These are phyloP conservation scores for Diaperis boleti DNA, from an alignment of 2,888 invertebrate genomes.

Conservation along the genomic window DNA sequence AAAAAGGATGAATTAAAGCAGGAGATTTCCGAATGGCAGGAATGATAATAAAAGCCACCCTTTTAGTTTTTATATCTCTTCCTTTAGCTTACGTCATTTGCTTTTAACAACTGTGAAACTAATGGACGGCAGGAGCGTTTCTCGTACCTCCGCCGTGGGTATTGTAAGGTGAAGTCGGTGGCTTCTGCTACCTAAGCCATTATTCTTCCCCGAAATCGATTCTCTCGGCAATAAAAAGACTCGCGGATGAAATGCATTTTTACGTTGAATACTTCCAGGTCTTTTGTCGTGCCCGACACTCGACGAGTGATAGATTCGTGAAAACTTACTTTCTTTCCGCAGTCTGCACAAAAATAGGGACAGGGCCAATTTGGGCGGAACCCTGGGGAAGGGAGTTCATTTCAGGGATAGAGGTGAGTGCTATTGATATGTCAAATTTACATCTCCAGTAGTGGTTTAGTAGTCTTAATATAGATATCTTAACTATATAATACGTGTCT, in stretches of 20 bases:
- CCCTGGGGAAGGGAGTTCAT: too few relatives aligned
- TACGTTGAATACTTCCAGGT: conserved; percentile 47
- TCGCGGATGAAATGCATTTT: conserved; percentile 56
- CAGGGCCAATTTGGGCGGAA: too few relatives aligned
- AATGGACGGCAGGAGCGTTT: conserved; percentile 63
- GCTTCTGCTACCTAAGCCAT: conserved; percentile 60
- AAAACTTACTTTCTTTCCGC: conserved; percentile 37
- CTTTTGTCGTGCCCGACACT: conserved; percentile 37
- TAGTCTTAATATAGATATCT: too few relatives aligned
- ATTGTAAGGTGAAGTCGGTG: conserved; percentile 59
- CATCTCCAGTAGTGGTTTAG: too few relatives aligned
- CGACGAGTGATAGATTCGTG: conserved; percentile 39
- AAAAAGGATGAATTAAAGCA: conserved; percentile 60
- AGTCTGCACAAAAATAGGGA: conserved; percentile 36
- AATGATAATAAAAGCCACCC: conserved; percentile 62
- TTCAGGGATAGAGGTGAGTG: too few relatives aligned
- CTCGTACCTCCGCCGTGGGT: conserved; percentile 57
- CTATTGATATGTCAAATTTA: too few relatives aligned
- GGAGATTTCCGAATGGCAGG: conserved; percentile 57
- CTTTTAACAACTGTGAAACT: conserved; percentile 65
- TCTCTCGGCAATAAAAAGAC: conserved; percentile 55
- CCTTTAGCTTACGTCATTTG: conserved; percentile 63
- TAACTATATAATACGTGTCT: too few relatives aligned
- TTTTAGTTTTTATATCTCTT: conserved; percentile 60
- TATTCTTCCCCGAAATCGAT: conserved; percentile 61